These are phyloP conservation scores for Phaethornis superciliosus DNA, from an alignment of 2,113 vertebrate genomes.

Conservation along the genomic window DNA sequence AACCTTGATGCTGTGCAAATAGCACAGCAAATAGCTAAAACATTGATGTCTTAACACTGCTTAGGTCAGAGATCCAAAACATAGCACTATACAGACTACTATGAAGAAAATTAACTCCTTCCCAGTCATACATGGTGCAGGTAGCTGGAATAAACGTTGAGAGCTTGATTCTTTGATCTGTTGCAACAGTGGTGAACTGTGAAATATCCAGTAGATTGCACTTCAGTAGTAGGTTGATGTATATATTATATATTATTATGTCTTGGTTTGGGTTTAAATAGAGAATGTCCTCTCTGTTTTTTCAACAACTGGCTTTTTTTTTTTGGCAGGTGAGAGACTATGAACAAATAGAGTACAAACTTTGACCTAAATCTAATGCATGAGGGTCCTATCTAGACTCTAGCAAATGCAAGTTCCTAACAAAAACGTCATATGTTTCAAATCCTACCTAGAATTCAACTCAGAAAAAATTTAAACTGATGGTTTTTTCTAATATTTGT, in stretches of 20 bases:
- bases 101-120: not conserved
- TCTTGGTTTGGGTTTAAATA: not conserved
- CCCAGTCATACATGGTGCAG: not conserved
- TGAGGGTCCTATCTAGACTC: not conserved
- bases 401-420: not conserved
- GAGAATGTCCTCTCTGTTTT: not conserved
- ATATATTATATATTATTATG: not conserved
- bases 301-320: not conserved
- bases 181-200: not conserved
- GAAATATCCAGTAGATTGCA: not conserved
- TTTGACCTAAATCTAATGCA: not conserved
- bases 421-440: not conserved
- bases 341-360: not conserved
- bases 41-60: not conserved
- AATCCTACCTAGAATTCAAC: not conserved
- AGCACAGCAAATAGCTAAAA: not conserved
- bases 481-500: not conserved
- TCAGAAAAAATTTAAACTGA: not conserved
- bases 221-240: not conserved
- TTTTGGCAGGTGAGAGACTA: not conserved
- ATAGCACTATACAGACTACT: not conserved
- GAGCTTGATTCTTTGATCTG: not conserved
- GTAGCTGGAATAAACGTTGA: not conserved
- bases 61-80: not conserved
- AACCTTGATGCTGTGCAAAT: not conserved